phyloP scores from a whole-genome alignment of 2,888 invertebrate genomes.

The Lucinisca nassula region DNA sequence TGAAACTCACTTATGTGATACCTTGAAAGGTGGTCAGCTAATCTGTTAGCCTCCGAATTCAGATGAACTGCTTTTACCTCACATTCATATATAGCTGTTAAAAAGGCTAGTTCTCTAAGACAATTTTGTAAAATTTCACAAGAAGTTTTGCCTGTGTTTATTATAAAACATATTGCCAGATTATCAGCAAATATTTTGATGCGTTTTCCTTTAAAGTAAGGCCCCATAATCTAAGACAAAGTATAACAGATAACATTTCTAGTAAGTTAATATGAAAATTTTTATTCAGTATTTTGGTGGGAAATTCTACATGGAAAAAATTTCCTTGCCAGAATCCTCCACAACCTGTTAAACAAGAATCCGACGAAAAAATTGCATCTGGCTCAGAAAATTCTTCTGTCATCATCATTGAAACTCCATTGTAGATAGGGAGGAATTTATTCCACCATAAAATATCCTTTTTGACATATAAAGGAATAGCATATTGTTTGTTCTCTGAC shows the following conservation, averaged over 20 bases:
- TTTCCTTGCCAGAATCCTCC: conserved; percentile 13
- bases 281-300: background rate
- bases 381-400: conserved; percentile 7
- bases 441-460: too few relatives aligned
- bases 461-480: conserved; percentile 1
- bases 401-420: conserved; percentile 22
- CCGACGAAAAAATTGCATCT: conserved; percentile 12
- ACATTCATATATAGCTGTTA: conserved; percentile 19
- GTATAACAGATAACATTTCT: conserved; percentile 32
- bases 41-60: too few relatives aligned
- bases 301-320: conserved; percentile 25
- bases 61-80: conserved; percentile 18
- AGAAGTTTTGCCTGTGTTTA: conserved; percentile 16
- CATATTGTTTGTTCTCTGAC: background rate
- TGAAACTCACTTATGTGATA: too few relatives aligned
- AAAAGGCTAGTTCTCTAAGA: conserved; percentile 30
- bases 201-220: background rate
- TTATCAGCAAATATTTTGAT: conserved; percentile 14
- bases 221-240: conserved; percentile 22
- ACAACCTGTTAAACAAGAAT: conserved; percentile 37
- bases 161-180: background rate
- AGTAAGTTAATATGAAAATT: conserved; percentile 20
- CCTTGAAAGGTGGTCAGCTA: too few relatives aligned
- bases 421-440: too few relatives aligned
- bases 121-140: conserved; percentile 22